These are phyloP conservation scores for Tenthredo livida DNA, from an alignment of 2,888 invertebrate species.

Conservation along the genomic window DNA sequence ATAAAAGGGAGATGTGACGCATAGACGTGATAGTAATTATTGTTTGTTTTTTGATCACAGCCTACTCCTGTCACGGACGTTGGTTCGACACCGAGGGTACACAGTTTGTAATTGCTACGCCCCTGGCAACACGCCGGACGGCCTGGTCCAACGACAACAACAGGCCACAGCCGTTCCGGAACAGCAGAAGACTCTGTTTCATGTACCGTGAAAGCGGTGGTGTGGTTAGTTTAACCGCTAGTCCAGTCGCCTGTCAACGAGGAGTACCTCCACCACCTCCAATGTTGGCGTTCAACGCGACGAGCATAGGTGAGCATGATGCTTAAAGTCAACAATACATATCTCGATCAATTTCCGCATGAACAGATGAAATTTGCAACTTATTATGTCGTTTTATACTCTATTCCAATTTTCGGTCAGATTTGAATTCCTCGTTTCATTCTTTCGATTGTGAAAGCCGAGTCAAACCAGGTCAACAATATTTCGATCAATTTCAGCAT, in stretches of 20 bases:
- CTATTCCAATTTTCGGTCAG: background rate
- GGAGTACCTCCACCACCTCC: conserved; percentile 73
- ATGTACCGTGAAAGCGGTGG: conserved; percentile 84
- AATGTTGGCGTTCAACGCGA: conserved; percentile 85
- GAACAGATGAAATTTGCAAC: too few relatives aligned
- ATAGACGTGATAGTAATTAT: background rate
- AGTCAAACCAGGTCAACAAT: background rate
- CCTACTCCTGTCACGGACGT: conserved; percentile 93
- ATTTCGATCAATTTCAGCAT: too few relatives aligned
- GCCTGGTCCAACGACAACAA: conserved; percentile 77
- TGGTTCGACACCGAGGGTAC: conserved; percentile 90
- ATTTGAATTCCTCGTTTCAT: background rate
- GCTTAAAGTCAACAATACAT: too few relatives aligned
- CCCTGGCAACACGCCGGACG: conserved; percentile 83
- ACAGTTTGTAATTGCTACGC: conserved; percentile 91
- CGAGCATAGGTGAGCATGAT: conserved; percentile 82
- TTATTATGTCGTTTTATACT: too few relatives aligned
- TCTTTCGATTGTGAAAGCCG: too few relatives aligned
- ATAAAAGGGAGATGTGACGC: background rate
- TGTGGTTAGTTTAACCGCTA: conserved; percentile 75
- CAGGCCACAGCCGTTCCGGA: conserved; percentile 75
- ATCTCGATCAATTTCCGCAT: too few relatives aligned
- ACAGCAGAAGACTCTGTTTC: conserved; percentile 86
- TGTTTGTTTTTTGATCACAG: conserved; percentile 79
- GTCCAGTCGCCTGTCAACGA: conserved; percentile 76